Base-by-base conservation (phyloP, 2,888 invertebrate genomes). In the Tyria jacobaeae region DNA sequence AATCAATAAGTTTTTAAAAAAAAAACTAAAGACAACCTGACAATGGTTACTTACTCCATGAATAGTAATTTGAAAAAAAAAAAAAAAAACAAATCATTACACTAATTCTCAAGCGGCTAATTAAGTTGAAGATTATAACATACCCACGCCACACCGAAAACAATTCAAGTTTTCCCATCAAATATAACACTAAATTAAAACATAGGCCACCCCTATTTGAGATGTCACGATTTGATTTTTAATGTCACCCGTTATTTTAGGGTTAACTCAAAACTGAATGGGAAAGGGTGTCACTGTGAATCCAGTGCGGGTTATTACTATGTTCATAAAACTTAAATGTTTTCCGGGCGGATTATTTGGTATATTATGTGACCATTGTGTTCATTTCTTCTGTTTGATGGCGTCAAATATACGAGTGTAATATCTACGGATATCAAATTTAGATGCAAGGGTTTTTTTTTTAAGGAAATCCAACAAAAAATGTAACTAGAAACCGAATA, bases 111-210 rank as follows among this genome's bases (percentile, higher is more conserved):
- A 57, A 59, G 83, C 71, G 84, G 62, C 79, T 82, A 81, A 87
- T 87, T 84, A 84, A 74, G 60, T 64, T 68, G 60, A 75, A 67
- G 66, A 76, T 76, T 75, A 76, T 73, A 72, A 78, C 64, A 62
- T 73, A 73, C 62, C 69, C 71, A 68, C 77, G 72, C 79, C 76
- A 52, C n/a, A n/a, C n/a, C n/a, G n/a, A n/a, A 52, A 82, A 83
- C 60, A 62, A 71, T 85, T 78, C 73, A 90, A 89, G 83, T 86
- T 89, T 90, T 89, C 92, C 87, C 92, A 91, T 89, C 85, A 86
- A 84, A 76, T 85, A 76, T 76, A 74, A 77, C 75, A 76, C 74
- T 78, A 81, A 88, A 91, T 90, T 89, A 88, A 90, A 89, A 88
- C 83, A 89, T 84, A 89, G 87, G 71, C 81, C 82, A 86, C 92